Evolutionary conservation across 1,140 invertebrate species (phyloP), one percentile per base, ranked within the genome.

Genomic region (Drepana arcuata): DNA sequence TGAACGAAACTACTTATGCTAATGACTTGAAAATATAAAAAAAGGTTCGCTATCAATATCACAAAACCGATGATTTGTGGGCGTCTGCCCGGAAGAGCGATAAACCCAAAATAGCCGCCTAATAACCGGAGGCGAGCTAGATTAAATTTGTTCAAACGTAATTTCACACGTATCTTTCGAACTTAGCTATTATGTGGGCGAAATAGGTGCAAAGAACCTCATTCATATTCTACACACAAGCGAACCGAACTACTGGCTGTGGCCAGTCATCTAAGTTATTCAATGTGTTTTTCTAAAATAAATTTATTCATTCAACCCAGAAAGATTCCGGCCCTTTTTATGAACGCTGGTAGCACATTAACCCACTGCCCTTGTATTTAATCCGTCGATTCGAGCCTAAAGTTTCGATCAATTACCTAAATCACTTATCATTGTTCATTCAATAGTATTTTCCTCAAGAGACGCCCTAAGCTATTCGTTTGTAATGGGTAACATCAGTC

Each of bases 401-500:
- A 28, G 32, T 39, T 41, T 34, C 51, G 43, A 24, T 27, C 34
- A 41, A 52, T 48, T 43, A 48, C 34, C 29, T 16, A 35, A 43
- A 51, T 31, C 11, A 45, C 24, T 21, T 14, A 35, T 37, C 27
- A 41, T 45, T 46, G 42, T 46, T 43, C 45, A 15, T 10, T 25
- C 30, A 29, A 41, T 36, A 30, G 46, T 37, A 25, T 47, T 60
- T 60, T 44, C 56, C 46, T 55, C 51, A 54, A 23, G 15, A 55
- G 48, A 36, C 44, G 40, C 55, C 50, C 65, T 65, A 61, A 62
- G n/a, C n/a, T n/a, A 63, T 71, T 64, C 64, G 52, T 62, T 61
- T 62, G 54, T 60, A 56, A 67, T 74, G 57, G 51, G 67, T 71
- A 77, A 77, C 61, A 68, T 70, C 65, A 77, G 68, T 77, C 69